Evolutionary conservation across 2,888 invertebrate species (phyloP), one percentile per base, ranked within the genome.

Genomic region (Spicauda simplicius): DNA sequence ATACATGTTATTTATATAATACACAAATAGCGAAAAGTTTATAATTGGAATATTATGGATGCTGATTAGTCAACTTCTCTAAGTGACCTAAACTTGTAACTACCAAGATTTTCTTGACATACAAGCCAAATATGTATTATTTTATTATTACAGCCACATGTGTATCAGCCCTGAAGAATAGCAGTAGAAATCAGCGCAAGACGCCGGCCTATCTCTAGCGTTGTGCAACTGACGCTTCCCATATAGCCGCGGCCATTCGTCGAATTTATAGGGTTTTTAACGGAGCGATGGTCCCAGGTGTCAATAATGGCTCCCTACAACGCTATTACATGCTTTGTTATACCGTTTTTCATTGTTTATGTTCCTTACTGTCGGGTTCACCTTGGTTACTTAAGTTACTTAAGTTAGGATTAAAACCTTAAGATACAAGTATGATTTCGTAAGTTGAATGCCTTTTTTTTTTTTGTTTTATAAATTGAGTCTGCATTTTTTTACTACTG

Each of bases 191-290:
- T 45, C 58, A 20, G 30, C 16, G 20, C n/a, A 25, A 58, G 53
- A 57, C 45, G 45, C 25, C 45, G 45, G 58, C 59, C 58, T 30
- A 54, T 53, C 58, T 45, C 30, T 14, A 11, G 45, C n/a, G 19
- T 58, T 14, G 64, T 70, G 68, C 71, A 72, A 69, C 65, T 70
- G 73, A 64, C 70, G 68, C 62, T 74, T 76, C 74, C 70, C 74
- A 74, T 72, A 68, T 66, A 62, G 64, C 69, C 30, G 50, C 50
- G 20, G 68, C 71, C 70, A 74, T 74, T 72, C 68, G 67, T 64
- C 60, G 65, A 71, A 73, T 75, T 76, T 76, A 74, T 74, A 70
- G 67, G 67, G 60, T 66, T 73, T 73, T 73, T 71, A 71, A 71
- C 68, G 56, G 69, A 69, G 63, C 65, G 65, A 58, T 65, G 63